Percentiles rank a stretch among this genome's conserved stretches.
Evolutionary conservation across 1,140 invertebrate genomes (phyloP).

Genomic region (Aplysia californica): DNA sequence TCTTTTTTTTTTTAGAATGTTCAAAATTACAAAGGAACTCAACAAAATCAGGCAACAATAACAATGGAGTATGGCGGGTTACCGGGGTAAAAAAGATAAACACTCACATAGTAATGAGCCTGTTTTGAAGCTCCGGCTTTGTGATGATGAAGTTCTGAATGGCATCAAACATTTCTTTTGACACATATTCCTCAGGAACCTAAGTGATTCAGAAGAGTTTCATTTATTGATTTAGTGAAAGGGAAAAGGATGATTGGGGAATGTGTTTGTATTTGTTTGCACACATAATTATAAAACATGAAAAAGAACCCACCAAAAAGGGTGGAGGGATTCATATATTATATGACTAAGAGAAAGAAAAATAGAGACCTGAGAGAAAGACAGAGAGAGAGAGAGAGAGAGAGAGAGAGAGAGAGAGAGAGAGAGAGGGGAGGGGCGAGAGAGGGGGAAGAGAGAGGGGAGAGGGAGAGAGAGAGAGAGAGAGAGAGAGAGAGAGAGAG

Average conservation of each 20-base stretch:
- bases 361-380: neutral
- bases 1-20: too few species aligned
- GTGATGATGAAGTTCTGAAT: slow-evolving; percentile 96
- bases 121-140: slow-evolving; percentile 89
- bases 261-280: neutral
- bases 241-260: neutral
- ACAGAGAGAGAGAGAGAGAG: neutral
- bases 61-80: too few species aligned
- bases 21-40: too few species aligned
- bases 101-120: slow-evolving; percentile 90
- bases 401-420: neutral
- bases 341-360: neutral
- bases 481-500: neutral
- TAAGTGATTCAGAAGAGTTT: slow-evolving; percentile 34
- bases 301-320: neutral
- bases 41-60: too few species aligned
- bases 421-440: neutral
- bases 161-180: slow-evolving; percentile 91
- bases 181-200: slow-evolving; percentile 81
- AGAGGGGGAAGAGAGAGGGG: neutral
- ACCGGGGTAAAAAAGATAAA: too few species aligned
- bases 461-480: neutral
- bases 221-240: neutral
- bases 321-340: neutral
- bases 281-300: neutral